Evolutionary conservation across 2,797 vertebrate genomes (phyloP).

Genomic region (Sus cebifrons): DNA sequence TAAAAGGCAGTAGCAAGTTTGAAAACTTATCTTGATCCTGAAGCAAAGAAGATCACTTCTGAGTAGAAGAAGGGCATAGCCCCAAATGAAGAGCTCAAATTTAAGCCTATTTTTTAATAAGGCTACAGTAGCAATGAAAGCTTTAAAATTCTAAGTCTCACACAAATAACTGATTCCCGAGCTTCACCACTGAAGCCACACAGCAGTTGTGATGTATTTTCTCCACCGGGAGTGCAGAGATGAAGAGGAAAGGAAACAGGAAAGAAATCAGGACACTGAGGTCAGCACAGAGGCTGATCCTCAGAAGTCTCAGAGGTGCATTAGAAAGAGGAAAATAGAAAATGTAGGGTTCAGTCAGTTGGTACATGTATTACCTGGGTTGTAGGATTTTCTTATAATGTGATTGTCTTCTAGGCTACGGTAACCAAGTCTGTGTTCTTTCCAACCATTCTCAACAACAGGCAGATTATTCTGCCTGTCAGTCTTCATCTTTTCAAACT

Average conservation of each 20-base stretch:
- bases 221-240: neutral
- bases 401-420: neutral
- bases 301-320: neutral
- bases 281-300: neutral
- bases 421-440: neutral
- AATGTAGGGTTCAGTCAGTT: neutral
- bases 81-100: conserved; percentile 55
- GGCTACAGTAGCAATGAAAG: conserved; percentile 34
- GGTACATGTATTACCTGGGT: neutral
- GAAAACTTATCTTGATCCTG: conserved; percentile 36
- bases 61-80: neutral
- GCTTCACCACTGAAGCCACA: neutral
- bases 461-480: neutral
- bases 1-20: conserved; percentile 45
- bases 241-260: neutral
- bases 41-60: conserved; percentile 43
- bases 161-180: neutral
- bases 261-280: conserved; percentile 52
- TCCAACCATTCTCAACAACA: conserved; percentile 24
- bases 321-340: neutral
- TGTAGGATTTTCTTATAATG: conserved; percentile 16
- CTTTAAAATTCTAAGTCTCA: conserved; percentile 53
- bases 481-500: conserved; percentile 17
- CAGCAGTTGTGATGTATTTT: conserved; percentile 39
- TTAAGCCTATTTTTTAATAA: conserved; percentile 60